Percentiles rank a stretch among this genome's conserved stretches.
phyloP scores from a whole-genome alignment of 2,888 invertebrate genomes.

The Leptinotarsa peninsularis region DNA sequence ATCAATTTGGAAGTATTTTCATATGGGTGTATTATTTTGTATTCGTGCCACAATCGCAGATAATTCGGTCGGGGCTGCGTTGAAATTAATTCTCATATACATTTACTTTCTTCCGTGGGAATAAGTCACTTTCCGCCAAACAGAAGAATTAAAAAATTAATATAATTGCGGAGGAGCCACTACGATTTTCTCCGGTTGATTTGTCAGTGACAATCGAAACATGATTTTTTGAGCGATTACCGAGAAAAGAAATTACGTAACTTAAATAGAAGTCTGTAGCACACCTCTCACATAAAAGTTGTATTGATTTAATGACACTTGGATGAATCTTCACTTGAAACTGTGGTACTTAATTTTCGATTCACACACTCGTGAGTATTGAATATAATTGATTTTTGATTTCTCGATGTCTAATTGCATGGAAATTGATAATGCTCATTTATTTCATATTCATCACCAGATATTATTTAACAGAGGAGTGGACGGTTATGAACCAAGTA shows the following conservation, averaged over 20 bases:
- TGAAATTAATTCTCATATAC: neutral
- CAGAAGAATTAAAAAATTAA: slow-evolving; percentile 8
- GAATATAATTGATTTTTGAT: slow-evolving; percentile 11
- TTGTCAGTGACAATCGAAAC: slow-evolving; percentile 10
- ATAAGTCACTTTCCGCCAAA: neutral
- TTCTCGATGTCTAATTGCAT: slow-evolving; percentile 5
- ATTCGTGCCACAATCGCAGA: neutral
- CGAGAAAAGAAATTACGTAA: slow-evolving; percentile 4
- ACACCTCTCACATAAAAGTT: slow-evolving; percentile 5
- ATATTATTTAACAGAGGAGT: too few relatives aligned
- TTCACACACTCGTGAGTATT: slow-evolving; percentile 5
- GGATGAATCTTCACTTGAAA: neutral
- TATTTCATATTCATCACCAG: too few relatives aligned
- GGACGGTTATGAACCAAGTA: too few relatives aligned
- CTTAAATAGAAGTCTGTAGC: neutral
- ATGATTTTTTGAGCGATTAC: slow-evolving; percentile 17
- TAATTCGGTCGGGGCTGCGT: neutral
- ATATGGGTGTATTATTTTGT: too few relatives aligned
- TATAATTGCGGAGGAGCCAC: slow-evolving; percentile 1
- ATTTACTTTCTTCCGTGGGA: neutral
- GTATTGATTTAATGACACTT: neutral
- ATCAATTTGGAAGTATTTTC: too few relatives aligned
- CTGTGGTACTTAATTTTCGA: neutral
- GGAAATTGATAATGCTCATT: neutral
- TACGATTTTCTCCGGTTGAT: neutral